Evolutionary conservation across 2,888 invertebrate genomes (phyloP).

Genomic region (Polylopha cassiicola): DNA sequence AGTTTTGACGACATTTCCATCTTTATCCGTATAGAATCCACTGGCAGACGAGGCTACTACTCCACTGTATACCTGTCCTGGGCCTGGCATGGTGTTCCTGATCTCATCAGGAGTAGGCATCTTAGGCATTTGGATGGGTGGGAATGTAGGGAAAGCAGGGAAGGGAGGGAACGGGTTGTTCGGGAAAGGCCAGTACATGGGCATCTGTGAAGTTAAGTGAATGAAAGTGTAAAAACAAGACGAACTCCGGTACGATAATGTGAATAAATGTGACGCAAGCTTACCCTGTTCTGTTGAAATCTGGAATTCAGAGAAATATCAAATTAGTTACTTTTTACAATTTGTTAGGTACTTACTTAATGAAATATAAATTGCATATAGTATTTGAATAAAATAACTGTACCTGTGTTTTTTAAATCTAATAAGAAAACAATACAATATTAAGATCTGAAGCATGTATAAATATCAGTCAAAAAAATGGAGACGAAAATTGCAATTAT

Average conservation of each 20-base stretch:
- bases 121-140: conserved; percentile 20
- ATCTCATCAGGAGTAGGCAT: conserved; percentile 32
- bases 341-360: conserved; percentile 4
- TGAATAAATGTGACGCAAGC: conserved; percentile 3
- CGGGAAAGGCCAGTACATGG: conserved; percentile 26
- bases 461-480: no score
- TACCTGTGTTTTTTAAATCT: no score
- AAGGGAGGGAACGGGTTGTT: background rate
- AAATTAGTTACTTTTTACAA: background rate
- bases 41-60: conserved; percentile 31
- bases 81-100: conserved; percentile 26
- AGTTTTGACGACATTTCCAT: conserved; percentile 33
- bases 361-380: no score
- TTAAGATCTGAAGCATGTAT: no score
- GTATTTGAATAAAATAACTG: no score
- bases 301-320: conserved; percentile 35
- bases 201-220: conserved; percentile 20
- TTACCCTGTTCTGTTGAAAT: conserved; percentile 33
- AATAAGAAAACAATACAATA: no score
- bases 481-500: no score
- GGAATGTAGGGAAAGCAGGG: conserved; percentile 17
- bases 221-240: conserved; percentile 31
- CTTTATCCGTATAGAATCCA: conserved; percentile 23
- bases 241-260: conserved; percentile 32
- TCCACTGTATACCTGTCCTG: conserved; percentile 34